phyloP scores from a whole-genome alignment of 2,888 invertebrate species.

The Cyaniris semiargus region DNA sequence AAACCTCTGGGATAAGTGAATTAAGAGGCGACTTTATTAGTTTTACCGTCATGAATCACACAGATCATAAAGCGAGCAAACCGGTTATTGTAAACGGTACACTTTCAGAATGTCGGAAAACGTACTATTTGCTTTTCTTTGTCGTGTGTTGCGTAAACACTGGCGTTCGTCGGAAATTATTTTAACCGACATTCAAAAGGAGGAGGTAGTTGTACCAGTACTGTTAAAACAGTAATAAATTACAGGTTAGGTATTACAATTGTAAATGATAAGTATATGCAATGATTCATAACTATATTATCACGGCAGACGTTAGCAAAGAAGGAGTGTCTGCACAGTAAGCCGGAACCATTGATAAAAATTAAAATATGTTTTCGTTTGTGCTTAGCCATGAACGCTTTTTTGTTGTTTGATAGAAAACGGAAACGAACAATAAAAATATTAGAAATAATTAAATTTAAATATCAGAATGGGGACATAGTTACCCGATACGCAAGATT shows the following conservation, averaged over 20 bases:
- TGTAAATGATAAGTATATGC: not conserved
- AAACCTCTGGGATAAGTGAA: not conserved
- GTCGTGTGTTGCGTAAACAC: constrained; percentile 80
- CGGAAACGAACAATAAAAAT: too few species aligned
- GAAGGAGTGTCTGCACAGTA: not conserved
- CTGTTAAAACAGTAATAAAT: too few species aligned
- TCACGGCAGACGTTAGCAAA: constrained; percentile 31
- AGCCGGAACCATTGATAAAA: not conserved
- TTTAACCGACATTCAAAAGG: constrained; percentile 54
- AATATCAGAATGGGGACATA: not conserved
- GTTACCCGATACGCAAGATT: not conserved
- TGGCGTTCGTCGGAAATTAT: constrained; percentile 71
- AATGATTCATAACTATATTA: constrained; percentile 48
- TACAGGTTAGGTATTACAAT: not conserved
- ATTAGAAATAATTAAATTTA: too few species aligned
- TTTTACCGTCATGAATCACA: constrained; percentile 35
- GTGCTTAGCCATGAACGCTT: too few species aligned
- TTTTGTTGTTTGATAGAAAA: too few species aligned
- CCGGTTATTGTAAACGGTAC: constrained; percentile 54
- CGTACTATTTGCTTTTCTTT: constrained; percentile 79
- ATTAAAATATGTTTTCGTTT: too few species aligned
- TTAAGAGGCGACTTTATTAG: not conserved
- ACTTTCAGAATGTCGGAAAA: constrained; percentile 68
- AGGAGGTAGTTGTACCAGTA: not conserved
- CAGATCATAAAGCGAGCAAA: constrained; percentile 11